Conservation (phyloP, 2,797 vertebrate species). For the Ctenosaura bakeri region DNA sequence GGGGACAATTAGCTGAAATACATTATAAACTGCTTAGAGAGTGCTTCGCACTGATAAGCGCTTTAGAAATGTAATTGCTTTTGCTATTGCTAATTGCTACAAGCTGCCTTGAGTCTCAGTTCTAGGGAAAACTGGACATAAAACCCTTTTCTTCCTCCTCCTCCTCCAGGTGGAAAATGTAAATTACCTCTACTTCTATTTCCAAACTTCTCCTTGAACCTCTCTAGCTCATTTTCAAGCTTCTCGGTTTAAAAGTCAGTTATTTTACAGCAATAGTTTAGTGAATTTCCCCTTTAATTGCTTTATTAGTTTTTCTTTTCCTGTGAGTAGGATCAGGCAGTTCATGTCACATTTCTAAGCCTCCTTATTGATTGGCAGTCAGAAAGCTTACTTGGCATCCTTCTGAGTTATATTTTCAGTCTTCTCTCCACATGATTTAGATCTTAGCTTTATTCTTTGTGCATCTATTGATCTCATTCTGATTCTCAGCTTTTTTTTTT, state of each 20-base stretch:
- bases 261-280: conserved; percentile 33
- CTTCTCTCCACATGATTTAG: conserved; percentile 31
- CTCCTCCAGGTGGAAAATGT: background rate
- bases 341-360: conserved; percentile 32
- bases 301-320: conserved; percentile 17
- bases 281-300: conserved; percentile 39
- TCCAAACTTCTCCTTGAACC: conserved; percentile 16
- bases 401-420: conserved; percentile 22
- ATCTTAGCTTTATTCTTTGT: conserved; percentile 26
- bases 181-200: background rate
- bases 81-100: too few relatives aligned
- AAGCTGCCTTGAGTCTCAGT: background rate
- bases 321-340: conserved; percentile 6
- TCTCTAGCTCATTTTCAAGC: conserved; percentile 14
- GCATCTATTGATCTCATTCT: conserved; percentile 20
- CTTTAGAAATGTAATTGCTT: too few relatives aligned
- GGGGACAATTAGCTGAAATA: too few relatives aligned
- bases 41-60: too few relatives aligned
- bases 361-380: conserved; percentile 30
- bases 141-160: too few relatives aligned
- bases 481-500: background rate
- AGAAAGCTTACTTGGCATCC: conserved; percentile 35
- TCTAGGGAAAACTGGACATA: background rate
- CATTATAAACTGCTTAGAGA: too few relatives aligned
- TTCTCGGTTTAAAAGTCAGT: conserved; percentile 36